Conservation (phyloP, 2,888 invertebrate genomes). For the Troides oblongomaculatus region DNA sequence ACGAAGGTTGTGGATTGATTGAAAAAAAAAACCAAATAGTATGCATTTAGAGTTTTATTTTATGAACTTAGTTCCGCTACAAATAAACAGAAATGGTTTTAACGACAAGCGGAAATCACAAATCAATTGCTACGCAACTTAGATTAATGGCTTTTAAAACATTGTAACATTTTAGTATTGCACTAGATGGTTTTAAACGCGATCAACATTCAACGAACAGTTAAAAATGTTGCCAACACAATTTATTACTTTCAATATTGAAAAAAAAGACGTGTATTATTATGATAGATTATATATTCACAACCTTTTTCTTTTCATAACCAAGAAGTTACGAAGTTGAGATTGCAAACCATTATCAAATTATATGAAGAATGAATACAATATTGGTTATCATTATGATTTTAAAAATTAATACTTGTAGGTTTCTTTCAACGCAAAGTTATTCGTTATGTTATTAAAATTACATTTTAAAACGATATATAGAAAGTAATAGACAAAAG, state of each 20-base stretch:
- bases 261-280: not conserved
- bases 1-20: slow-evolving; percentile 1
- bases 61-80: slow-evolving; percentile 68
- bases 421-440: too few relatives aligned
- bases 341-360: slow-evolving; percentile 17
- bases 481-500: not conserved
- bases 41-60: slow-evolving; percentile 69
- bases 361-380: too few relatives aligned
- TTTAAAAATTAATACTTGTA: too few relatives aligned
- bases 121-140: slow-evolving; percentile 61
- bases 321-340: slow-evolving; percentile 33
- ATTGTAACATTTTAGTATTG: slow-evolving; percentile 33
- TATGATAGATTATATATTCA: slow-evolving; percentile 26
- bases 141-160: slow-evolving; percentile 39
- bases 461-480: not conserved
- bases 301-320: slow-evolving; percentile 31
- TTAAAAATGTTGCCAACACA: slow-evolving; percentile 8
- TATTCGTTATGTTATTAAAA: too few relatives aligned
- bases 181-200: slow-evolving; percentile 32
- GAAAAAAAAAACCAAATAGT: slow-evolving; percentile 33
- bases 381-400: too few relatives aligned
- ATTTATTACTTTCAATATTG: slow-evolving; percentile 2
- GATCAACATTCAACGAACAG: slow-evolving; percentile 18
- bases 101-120: slow-evolving; percentile 51
- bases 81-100: slow-evolving; percentile 56